These are phyloP conservation scores for Leptopilina myrica DNA, from an alignment of 2,888 invertebrate genomes.

Conservation along the genomic window DNA sequence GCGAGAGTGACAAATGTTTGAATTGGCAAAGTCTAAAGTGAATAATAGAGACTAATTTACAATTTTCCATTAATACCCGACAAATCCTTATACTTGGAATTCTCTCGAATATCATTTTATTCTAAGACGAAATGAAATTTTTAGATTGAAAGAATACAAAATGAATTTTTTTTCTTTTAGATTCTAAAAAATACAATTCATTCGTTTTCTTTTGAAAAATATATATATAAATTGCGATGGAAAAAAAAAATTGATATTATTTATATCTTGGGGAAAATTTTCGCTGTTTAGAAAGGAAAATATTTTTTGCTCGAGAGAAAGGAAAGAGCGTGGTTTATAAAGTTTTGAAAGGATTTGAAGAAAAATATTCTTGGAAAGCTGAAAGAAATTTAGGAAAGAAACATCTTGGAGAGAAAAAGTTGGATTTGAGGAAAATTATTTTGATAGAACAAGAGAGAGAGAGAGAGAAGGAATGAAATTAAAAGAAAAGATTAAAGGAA, in stretches of 20 bases:
- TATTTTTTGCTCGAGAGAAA: too few relatives aligned
- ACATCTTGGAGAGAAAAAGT: not conserved
- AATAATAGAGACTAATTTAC: conserved; percentile 25
- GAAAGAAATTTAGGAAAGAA: not conserved
- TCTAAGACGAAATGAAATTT: too few relatives aligned
- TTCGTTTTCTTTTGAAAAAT: too few relatives aligned
- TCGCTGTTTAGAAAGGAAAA: too few relatives aligned
- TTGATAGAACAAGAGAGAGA: not conserved
- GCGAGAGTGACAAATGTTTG: conserved; percentile 15
- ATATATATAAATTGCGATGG: too few relatives aligned
- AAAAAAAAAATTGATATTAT: too few relatives aligned
- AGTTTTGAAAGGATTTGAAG: not conserved
- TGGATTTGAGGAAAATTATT: not conserved
- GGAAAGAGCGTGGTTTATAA: too few relatives aligned
- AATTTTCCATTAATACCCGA: conserved; percentile 4
- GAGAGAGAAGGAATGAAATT: not conserved
- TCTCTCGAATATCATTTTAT: too few relatives aligned
- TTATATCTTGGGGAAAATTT: too few relatives aligned
- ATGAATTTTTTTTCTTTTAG: too few relatives aligned
- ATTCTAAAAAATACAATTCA: too few relatives aligned
- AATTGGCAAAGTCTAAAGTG: conserved; percentile 22
- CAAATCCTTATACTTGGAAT: not conserved
- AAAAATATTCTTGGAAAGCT: not conserved
- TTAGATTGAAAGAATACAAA: too few relatives aligned
- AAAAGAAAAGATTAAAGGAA: not conserved